Percentiles rank a stretch among this genome's conserved stretches.
phyloP scores from a whole-genome alignment of 2,113 vertebrate genomes.

The Antennarius striatus region DNA sequence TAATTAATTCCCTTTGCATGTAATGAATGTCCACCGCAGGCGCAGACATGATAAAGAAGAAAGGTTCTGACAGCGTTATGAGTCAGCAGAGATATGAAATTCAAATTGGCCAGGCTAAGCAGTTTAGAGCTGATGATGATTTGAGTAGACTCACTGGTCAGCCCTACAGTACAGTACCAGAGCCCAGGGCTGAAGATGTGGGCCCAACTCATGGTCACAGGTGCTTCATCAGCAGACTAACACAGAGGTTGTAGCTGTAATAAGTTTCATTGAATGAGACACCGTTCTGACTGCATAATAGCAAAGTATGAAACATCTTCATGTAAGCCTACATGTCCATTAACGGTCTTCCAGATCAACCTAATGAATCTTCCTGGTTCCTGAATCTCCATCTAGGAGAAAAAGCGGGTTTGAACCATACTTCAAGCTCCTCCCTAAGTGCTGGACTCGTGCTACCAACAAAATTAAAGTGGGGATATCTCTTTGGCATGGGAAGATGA shows the following conservation, averaged over 20 bases:
- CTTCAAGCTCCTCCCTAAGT: constrained; percentile 21
- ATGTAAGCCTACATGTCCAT: constrained; percentile 6
- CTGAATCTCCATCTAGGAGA: background rate
- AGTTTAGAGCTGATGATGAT: constrained; percentile 75
- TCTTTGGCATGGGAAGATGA: constrained; percentile 59
- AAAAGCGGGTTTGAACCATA: constrained; percentile 2
- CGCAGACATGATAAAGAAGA: constrained; percentile 69
- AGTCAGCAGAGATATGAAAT: constrained; percentile 78
- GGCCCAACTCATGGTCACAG: constrained; percentile 60
- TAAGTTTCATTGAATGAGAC: constrained; percentile 22
- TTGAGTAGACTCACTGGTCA: constrained; percentile 69
- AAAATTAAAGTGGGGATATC: constrained; percentile 61
- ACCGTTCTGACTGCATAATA: background rate
- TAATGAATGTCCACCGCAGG: constrained; percentile 61
- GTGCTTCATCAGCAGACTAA: constrained; percentile 69
- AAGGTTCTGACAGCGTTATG: constrained; percentile 74
- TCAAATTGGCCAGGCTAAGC: constrained; percentile 75
- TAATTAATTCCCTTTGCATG: constrained; percentile 63
- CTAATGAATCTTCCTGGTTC: background rate
- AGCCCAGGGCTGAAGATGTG: constrained; percentile 51
- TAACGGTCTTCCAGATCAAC: background rate
- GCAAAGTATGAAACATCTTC: constrained; percentile 19
- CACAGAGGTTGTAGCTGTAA: constrained; percentile 33
- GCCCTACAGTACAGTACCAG: constrained; percentile 63
- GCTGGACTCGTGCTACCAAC: constrained; percentile 52